A percentile compares a stretch with the other conserved stretches of the same genome.
phyloP scores from a whole-genome alignment of 2,888 invertebrate species.

The Cantharis rustica region DNA sequence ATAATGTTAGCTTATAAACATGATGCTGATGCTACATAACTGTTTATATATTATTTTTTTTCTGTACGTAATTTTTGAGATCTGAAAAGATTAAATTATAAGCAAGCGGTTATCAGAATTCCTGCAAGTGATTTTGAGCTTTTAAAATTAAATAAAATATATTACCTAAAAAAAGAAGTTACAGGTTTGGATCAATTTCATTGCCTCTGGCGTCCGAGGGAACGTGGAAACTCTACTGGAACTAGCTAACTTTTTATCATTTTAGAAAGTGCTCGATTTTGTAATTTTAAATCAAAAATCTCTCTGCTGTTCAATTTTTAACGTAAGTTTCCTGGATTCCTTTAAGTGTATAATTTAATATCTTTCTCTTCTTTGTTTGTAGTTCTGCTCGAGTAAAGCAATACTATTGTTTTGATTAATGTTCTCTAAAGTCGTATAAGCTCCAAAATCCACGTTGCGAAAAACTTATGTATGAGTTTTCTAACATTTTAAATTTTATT shows the following conservation, averaged over 20 bases:
- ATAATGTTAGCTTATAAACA: no score
- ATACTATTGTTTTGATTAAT: constrained; percentile 20
- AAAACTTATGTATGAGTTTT: constrained; percentile 6
- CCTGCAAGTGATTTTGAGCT: no score
- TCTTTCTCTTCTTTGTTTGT: constrained; percentile 13
- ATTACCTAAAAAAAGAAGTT: no score
- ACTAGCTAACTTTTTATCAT: neutral
- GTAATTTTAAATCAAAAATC: neutral
- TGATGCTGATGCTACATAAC: no score
- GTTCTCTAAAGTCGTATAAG: constrained; percentile 21
- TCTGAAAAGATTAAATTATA: no score
- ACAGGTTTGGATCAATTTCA: no score
- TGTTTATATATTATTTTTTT: no score
- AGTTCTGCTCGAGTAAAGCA: constrained; percentile 22
- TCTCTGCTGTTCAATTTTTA: neutral
- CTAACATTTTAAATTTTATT: constrained; percentile 4
- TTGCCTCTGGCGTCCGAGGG: no score
- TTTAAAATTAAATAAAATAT: no score
- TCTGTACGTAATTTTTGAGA: no score
- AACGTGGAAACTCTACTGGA: neutral
- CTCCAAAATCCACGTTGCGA: constrained; percentile 3
- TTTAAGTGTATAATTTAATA: neutral
- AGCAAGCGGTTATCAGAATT: no score
- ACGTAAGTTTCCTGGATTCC: neutral
- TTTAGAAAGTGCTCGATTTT: neutral